Percentiles rank a stretch among this genome's conserved stretches.
phyloP scores from a whole-genome alignment of 2,113 vertebrate species.

The Anguilla japonica region DNA sequence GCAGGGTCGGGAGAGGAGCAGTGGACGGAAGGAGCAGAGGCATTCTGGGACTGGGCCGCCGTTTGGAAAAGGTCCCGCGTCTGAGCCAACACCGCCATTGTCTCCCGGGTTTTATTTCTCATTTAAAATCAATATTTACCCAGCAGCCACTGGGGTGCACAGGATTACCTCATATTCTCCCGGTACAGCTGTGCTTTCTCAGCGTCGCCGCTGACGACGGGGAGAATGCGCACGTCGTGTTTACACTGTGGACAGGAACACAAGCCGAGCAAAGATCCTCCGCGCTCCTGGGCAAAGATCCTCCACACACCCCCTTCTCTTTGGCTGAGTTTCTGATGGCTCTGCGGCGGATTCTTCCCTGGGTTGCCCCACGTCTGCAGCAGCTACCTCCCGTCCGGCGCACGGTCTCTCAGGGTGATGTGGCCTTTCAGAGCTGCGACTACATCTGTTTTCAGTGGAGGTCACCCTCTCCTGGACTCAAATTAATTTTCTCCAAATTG shows the following conservation, averaged over 20 bases:
- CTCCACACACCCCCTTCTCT: neutral
- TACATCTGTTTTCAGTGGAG: too few species aligned
- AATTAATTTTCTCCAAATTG: neutral
- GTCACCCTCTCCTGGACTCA: neutral
- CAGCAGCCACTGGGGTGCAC: constrained; percentile 80
- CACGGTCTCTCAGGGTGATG: too few species aligned
- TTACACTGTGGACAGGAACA: constrained; percentile 87
- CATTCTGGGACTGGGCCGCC: neutral
- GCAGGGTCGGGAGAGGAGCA: neutral
- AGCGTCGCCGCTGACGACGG: constrained; percentile 82
- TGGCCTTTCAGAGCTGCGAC: too few species aligned
- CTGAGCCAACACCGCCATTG: constrained; percentile 55
- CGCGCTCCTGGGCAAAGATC: constrained; percentile 40
- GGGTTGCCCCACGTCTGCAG: too few species aligned
- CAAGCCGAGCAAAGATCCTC: constrained; percentile 56
- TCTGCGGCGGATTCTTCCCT: too few species aligned
- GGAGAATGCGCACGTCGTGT: constrained; percentile 87
- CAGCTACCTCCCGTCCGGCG: too few species aligned
- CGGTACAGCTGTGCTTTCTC: constrained; percentile 93
- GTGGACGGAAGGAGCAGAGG: neutral
- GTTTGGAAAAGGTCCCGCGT: constrained; percentile 34
- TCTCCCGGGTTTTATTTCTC: constrained; percentile 76
- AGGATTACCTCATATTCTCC: constrained; percentile 91
- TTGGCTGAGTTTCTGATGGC: too few species aligned
- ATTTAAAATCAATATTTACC: constrained; percentile 95